Evolutionary conservation across 1,140 invertebrate species (phyloP), one percentile per base, ranked within the genome.

Genomic region (Reticulitermes speratus): DNA sequence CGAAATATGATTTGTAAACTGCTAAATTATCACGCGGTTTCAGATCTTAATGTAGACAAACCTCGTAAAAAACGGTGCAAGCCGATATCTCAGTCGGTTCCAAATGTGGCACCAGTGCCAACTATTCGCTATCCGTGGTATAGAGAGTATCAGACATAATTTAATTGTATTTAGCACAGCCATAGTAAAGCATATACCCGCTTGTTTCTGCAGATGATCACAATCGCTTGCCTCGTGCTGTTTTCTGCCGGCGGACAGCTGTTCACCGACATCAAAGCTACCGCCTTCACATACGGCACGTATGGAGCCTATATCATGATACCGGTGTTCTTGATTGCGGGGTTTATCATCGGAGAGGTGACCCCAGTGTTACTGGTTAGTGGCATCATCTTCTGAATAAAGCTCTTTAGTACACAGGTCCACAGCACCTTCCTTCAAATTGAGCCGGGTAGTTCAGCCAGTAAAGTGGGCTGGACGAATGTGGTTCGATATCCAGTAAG

Each of bases 271-370:
- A n/a, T n/a, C 19, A 32, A 19, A 19, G 25, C 45, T 25, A 38
- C 59, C 48, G 44, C 30, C 21, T 23, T 84, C 21, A 32, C 84
- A 7, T 84, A 84, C 84, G 84, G 84, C 8, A 84, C 84, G 14
- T 84, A 8, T 32, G 84, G 84, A 1, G 84, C 84, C 30, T 84
- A 84, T 16, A 25, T 84, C 45, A 9, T 84, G 2, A 84, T 84
- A 23, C 84, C 84, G 16, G 16, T 52, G 30, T 52, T 65, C 14
- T 38, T 84, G n/a, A 52, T 84, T 48, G 48, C 48, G 30, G 84
- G 84, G 16, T 84, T 84, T 45, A 55, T 84, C 44, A 84, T 84
- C 14, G 84, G 84, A 16, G 84, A 84, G n/a, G 59, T 23, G 48
- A 48, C 84, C 16, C 84, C 84, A 44, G 16, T 84, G 0, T 19